A percentile compares a stretch with the other conserved stretches of the same genome.
Evolutionary conservation across 2,888 invertebrate genomes (phyloP).

Genomic region (Lumbricus terrestris): DNA sequence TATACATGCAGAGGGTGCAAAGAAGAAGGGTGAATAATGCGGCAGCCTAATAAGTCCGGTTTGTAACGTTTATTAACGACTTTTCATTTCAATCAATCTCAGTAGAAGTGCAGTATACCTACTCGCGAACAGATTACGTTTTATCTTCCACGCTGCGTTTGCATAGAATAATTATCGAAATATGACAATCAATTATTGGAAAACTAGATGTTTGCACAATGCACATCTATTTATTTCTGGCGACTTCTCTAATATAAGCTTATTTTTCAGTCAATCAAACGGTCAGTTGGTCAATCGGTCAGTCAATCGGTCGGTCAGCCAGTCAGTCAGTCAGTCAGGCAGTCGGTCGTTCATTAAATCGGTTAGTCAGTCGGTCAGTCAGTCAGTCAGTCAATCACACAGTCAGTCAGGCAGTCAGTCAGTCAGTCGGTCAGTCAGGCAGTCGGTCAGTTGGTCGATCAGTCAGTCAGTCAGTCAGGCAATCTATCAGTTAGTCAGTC

Average conservation of each 20-base stretch:
- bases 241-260: no score
- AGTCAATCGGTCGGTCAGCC: background rate
- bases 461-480: background rate
- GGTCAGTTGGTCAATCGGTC: background rate
- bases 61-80: no score
- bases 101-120: no score
- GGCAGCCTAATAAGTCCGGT: no score
- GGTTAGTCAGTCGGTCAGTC: conserved; percentile 22
- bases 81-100: no score
- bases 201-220: background rate
- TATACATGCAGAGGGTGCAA: no score
- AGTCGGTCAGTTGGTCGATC: background rate
- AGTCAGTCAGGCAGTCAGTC: conserved; percentile 32
- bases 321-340: background rate
- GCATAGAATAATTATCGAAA: background rate
- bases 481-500: background rate
- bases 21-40: no score
- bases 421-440: background rate
- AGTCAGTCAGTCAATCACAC: conserved; percentile 31
- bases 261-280: no score
- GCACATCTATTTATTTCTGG: no score
- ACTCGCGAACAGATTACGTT: background rate
- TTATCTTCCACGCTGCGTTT: background rate
- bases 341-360: background rate
- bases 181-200: no score